These are phyloP conservation scores for Sciaenops ocellatus DNA, from an alignment of 2,797 vertebrate genomes.

Conservation along the genomic window DNA sequence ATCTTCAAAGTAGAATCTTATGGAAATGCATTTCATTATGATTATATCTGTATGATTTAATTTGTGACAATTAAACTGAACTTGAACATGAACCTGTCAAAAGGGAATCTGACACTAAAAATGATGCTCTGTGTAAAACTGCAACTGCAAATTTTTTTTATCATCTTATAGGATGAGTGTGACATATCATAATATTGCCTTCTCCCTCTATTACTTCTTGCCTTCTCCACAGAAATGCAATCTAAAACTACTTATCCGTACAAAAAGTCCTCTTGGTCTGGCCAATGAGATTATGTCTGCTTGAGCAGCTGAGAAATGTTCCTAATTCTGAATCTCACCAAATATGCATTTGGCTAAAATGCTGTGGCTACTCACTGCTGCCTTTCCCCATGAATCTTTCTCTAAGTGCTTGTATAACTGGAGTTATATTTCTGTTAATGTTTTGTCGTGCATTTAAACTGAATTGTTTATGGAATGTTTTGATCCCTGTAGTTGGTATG, in stretches of 20 bases:
- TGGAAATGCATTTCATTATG: too few relatives aligned
- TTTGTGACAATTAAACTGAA: too few relatives aligned
- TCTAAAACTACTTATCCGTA: slow-evolving; percentile 40
- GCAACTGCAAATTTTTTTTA: background rate
- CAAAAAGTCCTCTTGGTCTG: slow-evolving; percentile 34
- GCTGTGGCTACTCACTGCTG: slow-evolving; percentile 12
- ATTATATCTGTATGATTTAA: too few relatives aligned
- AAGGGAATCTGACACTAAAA: background rate
- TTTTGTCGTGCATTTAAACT: slow-evolving; percentile 45
- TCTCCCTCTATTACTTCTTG: slow-evolving; percentile 22
- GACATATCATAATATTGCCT: background rate
- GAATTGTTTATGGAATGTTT: slow-evolving; percentile 56
- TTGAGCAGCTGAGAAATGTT: slow-evolving; percentile 69
- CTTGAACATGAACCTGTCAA: background rate
- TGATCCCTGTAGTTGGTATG: slow-evolving; percentile 48
- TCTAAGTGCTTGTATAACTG: slow-evolving; percentile 25
- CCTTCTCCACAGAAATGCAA: slow-evolving; percentile 35
- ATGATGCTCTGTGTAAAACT: slow-evolving; percentile 1
- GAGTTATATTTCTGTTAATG: slow-evolving; percentile 46
- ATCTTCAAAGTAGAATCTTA: too few relatives aligned
- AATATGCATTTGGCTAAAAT: slow-evolving; percentile 53
- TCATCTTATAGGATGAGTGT: background rate
- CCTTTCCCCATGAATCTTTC: slow-evolving; percentile 46
- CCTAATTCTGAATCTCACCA: slow-evolving; percentile 46
- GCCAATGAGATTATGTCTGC: slow-evolving; percentile 67